Conservation (phyloP, 2,113 vertebrate genomes). For the Trachemys scripta region DNA sequence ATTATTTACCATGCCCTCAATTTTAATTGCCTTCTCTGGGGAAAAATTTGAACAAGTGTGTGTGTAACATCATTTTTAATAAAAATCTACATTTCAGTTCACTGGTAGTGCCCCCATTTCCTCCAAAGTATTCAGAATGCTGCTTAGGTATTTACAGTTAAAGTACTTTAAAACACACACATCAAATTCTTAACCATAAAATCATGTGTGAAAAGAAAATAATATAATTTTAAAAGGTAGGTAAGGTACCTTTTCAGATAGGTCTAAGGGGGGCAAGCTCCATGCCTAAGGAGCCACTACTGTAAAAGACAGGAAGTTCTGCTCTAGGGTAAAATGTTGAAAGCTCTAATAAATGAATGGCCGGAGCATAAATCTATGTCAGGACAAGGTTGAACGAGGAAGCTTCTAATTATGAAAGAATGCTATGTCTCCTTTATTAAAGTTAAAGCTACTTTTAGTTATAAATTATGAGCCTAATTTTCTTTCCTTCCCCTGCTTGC, state of each 20-base stretch:
- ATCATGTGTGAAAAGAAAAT: neutral
- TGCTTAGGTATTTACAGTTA: accelerated
- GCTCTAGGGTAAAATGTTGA: neutral
- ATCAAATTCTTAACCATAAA: neutral
- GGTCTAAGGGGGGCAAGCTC: neutral
- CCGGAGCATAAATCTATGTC: neutral
- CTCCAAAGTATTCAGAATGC: neutral
- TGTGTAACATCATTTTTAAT: no score
- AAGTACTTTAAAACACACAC: neutral
- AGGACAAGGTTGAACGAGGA: accelerated
- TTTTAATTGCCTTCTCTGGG: no score
- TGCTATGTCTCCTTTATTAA: neutral
- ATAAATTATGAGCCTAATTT: neutral
- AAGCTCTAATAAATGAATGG: neutral
- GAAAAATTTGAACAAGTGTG: no score
- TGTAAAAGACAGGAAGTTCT: neutral
- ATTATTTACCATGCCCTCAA: neutral
- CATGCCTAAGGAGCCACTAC: accelerated
- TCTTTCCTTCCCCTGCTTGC: neutral
- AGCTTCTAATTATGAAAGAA: neutral
- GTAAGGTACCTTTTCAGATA: neutral
- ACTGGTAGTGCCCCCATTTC: neutral
- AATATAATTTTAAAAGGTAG: neutral
- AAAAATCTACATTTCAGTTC: neutral
- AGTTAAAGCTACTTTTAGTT: neutral